Percentiles rank a stretch among this genome's conserved stretches.
These are phyloP conservation scores for Oryzias dopingdopingensis DNA, from an alignment of 2,797 vertebrate species.

Conservation along the genomic window DNA sequence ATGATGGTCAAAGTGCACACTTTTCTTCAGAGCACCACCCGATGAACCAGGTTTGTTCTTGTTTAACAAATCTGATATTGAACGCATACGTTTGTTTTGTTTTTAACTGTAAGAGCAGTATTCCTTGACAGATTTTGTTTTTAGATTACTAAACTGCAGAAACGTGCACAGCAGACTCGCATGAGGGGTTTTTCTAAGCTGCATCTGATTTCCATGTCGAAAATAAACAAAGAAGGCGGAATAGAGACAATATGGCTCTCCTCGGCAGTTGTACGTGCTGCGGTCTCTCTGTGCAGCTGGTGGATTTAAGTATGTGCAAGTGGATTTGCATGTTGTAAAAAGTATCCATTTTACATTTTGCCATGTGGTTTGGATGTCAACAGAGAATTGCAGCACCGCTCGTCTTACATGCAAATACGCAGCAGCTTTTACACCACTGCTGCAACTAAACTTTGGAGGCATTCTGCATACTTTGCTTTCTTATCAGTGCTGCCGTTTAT, in stretches of 20 bases:
- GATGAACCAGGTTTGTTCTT: too few species aligned
- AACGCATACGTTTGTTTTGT: slow-evolving; percentile 1
- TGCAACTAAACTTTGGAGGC: slow-evolving; percentile 26
- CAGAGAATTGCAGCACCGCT: slow-evolving; percentile 39
- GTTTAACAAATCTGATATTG: neutral
- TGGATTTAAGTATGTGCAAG: slow-evolving; percentile 53
- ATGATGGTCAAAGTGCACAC: slow-evolving; percentile 40
- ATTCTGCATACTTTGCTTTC: slow-evolving; percentile 26
- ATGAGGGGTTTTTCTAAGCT: slow-evolving; percentile 49
- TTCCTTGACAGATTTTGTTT: slow-evolving; percentile 25
- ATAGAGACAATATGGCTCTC: slow-evolving; percentile 48
- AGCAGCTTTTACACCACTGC: slow-evolving; percentile 22
- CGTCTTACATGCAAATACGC: slow-evolving; percentile 44
- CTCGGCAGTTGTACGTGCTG: slow-evolving; percentile 49
- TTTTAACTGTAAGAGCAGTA: slow-evolving; percentile 6
- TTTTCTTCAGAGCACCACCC: slow-evolving; percentile 19
- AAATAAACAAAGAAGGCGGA: slow-evolving; percentile 55
- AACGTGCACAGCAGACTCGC: slow-evolving; percentile 12
- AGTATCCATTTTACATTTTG: slow-evolving; percentile 58
- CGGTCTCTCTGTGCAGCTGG: slow-evolving; percentile 47
- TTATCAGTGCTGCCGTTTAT: slow-evolving; percentile 31
- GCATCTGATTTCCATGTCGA: slow-evolving; percentile 66
- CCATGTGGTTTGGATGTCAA: slow-evolving; percentile 48
- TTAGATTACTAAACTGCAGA: slow-evolving; percentile 22
- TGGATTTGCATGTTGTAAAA: slow-evolving; percentile 68